These are phyloP conservation scores for Balanococcus diminutus DNA, from an alignment of 2,888 invertebrate genomes.

Conservation along the genomic window DNA sequence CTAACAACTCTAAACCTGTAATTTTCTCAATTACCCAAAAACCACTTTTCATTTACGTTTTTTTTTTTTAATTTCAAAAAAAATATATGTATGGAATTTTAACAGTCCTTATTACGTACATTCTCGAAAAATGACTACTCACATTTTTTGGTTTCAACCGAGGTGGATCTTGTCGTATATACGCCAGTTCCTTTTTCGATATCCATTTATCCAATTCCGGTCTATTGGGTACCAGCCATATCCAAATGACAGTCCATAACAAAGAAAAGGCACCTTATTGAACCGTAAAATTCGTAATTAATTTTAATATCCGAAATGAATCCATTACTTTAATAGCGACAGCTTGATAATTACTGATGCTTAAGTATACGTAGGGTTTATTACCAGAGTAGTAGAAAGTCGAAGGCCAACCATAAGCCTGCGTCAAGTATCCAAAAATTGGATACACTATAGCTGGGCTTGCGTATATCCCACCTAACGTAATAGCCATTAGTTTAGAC, in stretches of 20 bases:
- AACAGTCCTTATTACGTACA: too few relatives aligned
- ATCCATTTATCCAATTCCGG: slow-evolving; percentile 78
- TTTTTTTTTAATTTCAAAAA: too few relatives aligned
- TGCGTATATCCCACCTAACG: neutral
- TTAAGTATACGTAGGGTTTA: neutral
- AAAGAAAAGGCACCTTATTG: slow-evolving; percentile 69
- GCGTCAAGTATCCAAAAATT: neutral
- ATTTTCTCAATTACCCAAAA: too few relatives aligned
- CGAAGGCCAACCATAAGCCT: slow-evolving; percentile 76
- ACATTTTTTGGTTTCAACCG: neutral
- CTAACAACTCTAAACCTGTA: too few relatives aligned
- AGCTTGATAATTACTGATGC: too few relatives aligned
- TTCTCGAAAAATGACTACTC: too few relatives aligned
- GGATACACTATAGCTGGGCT: neutral
- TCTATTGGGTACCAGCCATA: slow-evolving; percentile 72
- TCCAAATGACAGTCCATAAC: slow-evolving; percentile 76
- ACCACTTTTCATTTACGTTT: too few relatives aligned
- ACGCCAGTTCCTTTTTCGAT: slow-evolving; percentile 73
- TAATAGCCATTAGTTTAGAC: neutral
- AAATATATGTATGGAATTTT: too few relatives aligned
- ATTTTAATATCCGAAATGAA: too few relatives aligned
- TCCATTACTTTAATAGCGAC: too few relatives aligned
- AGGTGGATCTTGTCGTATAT: slow-evolving; percentile 63
- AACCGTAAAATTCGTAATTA: too few relatives aligned
- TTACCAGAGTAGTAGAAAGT: slow-evolving; percentile 80